These are phyloP conservation scores for Paelopatides confundens DNA, from an alignment of 53 echinoderm and acorn worm species.

Conservation along the genomic window DNA sequence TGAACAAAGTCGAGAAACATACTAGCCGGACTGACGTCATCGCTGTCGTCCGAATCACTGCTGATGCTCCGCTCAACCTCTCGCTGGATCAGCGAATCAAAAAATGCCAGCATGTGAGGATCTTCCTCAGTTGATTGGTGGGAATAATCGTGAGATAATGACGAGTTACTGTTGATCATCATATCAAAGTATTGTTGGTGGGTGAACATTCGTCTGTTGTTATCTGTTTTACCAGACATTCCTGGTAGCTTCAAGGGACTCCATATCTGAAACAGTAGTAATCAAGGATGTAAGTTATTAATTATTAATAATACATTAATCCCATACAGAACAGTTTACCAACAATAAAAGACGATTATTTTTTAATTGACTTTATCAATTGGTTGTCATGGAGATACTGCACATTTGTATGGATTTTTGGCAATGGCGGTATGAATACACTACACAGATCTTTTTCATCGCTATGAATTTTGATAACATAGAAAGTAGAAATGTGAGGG, in stretches of 20 bases:
- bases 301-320: background rate
- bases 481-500: too few species aligned
- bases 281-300: background rate
- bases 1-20: constrained; percentile 82
- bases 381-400: too few species aligned
- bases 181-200: constrained; percentile 95
- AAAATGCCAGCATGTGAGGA: constrained; percentile 97
- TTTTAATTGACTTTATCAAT: too few species aligned
- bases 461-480: too few species aligned
- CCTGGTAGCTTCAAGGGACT: constrained; percentile 87
- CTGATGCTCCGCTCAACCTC: constrained; percentile 95
- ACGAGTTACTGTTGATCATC: constrained; percentile 91
- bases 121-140: constrained; percentile 96
- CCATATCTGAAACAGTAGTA: constrained; percentile 84
- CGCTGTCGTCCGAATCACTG: constrained; percentile 85
- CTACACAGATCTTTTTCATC: too few species aligned
- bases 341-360: background rate
- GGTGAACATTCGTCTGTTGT: constrained; percentile 81
- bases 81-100: constrained; percentile 95
- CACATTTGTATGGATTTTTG: too few species aligned
- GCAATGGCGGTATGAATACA: too few species aligned
- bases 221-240: constrained; percentile 64
- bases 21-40: constrained; percentile 81
- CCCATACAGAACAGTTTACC: background rate
- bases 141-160: constrained; percentile 89